Evolutionary conservation across 2,888 invertebrate genomes (phyloP).

Genomic region (Callyntrura guangdongensis): DNA sequence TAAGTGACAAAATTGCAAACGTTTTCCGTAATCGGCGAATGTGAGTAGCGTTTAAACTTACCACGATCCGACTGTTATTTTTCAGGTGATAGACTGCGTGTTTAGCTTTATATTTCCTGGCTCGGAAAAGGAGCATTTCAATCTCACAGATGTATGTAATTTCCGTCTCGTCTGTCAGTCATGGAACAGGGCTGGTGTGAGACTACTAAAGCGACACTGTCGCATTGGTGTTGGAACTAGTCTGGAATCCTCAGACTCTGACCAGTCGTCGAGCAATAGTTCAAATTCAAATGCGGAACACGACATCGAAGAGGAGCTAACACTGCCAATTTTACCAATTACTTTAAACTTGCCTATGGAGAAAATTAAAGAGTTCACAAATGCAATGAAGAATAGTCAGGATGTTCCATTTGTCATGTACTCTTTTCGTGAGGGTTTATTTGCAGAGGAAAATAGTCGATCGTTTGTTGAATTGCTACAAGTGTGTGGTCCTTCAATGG

Average conservation of each 20-base stretch:
- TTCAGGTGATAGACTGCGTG: conserved; percentile 69
- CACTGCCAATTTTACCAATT: conserved; percentile 63
- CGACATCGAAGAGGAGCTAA: conserved; percentile 67
- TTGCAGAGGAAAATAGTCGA: conserved; percentile 49
- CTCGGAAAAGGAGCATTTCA: conserved; percentile 34
- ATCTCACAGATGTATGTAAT: conserved; percentile 59
- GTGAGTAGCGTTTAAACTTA: not conserved
- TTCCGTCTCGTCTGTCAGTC: conserved; percentile 61
- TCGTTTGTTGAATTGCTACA: conserved; percentile 54
- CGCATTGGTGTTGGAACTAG: conserved; percentile 61
- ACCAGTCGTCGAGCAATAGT: conserved; percentile 12
- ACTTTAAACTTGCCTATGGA: conserved; percentile 50
- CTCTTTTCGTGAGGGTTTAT: conserved; percentile 55
- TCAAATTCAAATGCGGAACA: conserved; percentile 61
- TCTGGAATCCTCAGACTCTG: conserved; percentile 33
- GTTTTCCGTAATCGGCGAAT: not conserved
- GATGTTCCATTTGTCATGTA: conserved; percentile 68
- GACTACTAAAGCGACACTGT: conserved; percentile 52
- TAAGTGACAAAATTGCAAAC: conserved; percentile 34
- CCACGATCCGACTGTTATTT: not conserved
- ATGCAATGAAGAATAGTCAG: conserved; percentile 52
- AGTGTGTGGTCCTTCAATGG: conserved; percentile 66
- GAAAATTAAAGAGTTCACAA: conserved; percentile 49
- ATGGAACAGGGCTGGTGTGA: conserved; percentile 63
- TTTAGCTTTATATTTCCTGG: conserved; percentile 69